Conservation (phyloP, 2,797 vertebrate genomes). For the Toxotes lorentzi region DNA sequence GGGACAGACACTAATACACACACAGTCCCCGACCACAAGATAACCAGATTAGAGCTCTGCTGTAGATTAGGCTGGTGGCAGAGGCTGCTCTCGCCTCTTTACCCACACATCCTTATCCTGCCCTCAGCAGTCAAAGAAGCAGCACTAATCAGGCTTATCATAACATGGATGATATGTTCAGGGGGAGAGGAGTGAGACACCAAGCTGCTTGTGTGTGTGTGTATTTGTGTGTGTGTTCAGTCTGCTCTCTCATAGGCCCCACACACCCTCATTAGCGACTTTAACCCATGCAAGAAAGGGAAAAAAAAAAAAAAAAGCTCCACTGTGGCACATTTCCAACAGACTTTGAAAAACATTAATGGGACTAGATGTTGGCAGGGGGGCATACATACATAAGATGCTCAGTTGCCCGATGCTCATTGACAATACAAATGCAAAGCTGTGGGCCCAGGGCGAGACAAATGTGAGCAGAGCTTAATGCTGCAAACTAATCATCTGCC, state of each 20-base stretch:
- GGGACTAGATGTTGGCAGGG: slow-evolving; percentile 70
- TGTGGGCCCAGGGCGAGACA: slow-evolving; percentile 59
- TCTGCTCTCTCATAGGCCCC: slow-evolving; percentile 61
- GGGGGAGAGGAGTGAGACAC: slow-evolving; percentile 65
- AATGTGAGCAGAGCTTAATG: slow-evolving; percentile 55
- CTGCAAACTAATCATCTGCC: slow-evolving; percentile 58
- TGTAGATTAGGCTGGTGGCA: slow-evolving; percentile 83
- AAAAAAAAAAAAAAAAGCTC: slow-evolving; percentile 47
- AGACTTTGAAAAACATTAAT: slow-evolving; percentile 80
- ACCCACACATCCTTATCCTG: slow-evolving; percentile 81
- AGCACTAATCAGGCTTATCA: slow-evolving; percentile 86
- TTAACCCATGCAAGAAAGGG: slow-evolving; percentile 66
- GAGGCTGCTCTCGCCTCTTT: slow-evolving; percentile 80
- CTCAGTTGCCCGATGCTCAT: slow-evolving; percentile 63
- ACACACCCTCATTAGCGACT: slow-evolving; percentile 81
- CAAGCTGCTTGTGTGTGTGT: slow-evolving; percentile 50
- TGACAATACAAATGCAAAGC: slow-evolving; percentile 76
- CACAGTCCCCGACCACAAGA: slow-evolving; percentile 74
- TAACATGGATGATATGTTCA: slow-evolving; percentile 82
- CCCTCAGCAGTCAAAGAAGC: slow-evolving; percentile 83
- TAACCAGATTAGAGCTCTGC: slow-evolving; percentile 87
- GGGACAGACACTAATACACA: slow-evolving; percentile 73
- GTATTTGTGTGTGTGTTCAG: slow-evolving; percentile 44
- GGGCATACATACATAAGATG: slow-evolving; percentile 62
- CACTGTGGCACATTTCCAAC: slow-evolving; percentile 72